A percentile compares a stretch with the other conserved stretches of the same genome.
These are phyloP conservation scores for Drosophila sucinea DNA, from an alignment of 1,140 invertebrate genomes.

Conservation along the genomic window DNA sequence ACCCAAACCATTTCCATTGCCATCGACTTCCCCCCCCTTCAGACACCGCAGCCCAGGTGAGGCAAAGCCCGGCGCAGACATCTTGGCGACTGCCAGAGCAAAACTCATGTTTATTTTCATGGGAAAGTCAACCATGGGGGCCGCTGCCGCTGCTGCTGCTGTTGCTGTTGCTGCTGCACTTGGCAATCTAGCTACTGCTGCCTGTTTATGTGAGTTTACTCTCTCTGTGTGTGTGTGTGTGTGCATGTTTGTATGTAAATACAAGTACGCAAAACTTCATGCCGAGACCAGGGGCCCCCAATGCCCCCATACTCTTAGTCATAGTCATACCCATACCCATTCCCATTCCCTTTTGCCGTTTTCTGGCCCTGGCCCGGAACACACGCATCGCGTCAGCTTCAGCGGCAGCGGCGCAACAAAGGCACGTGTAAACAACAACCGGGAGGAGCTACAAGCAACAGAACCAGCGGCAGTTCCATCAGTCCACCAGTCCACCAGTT, in stretches of 20 bases:
- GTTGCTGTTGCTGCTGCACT: slow-evolving; percentile 57
- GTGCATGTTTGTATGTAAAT: slow-evolving; percentile 73
- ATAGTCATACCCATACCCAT: not conserved
- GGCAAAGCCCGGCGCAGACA: slow-evolving; percentile 63
- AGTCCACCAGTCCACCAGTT: not conserved
- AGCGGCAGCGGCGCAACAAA: slow-evolving; percentile 69
- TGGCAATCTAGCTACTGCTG: slow-evolving; percentile 52
- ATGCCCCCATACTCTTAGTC: not conserved
- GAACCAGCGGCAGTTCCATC: slow-evolving; percentile 12
- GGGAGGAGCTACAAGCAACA: slow-evolving; percentile 30
- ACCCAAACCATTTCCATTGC: not conserved
- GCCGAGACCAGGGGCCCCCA: slow-evolving; percentile 47
- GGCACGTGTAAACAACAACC: slow-evolving; percentile 80
- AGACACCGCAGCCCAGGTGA: slow-evolving; percentile 50
- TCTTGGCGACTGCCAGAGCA: slow-evolving; percentile 74
- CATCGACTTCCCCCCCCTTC: not conserved
- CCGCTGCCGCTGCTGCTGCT: slow-evolving; percentile 22
- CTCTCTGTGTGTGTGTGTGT: slow-evolving; percentile 31
- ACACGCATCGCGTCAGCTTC: slow-evolving; percentile 65
- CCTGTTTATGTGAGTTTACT: slow-evolving; percentile 38
- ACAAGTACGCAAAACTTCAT: slow-evolving; percentile 77
- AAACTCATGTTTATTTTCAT: slow-evolving; percentile 77
- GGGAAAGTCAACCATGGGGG: slow-evolving; percentile 62
- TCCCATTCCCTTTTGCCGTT: not conserved
- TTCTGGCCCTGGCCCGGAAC: slow-evolving; percentile 45